phyloP scores from a whole-genome alignment of 23 tunicate species.

The Pegea sp. region DNA sequence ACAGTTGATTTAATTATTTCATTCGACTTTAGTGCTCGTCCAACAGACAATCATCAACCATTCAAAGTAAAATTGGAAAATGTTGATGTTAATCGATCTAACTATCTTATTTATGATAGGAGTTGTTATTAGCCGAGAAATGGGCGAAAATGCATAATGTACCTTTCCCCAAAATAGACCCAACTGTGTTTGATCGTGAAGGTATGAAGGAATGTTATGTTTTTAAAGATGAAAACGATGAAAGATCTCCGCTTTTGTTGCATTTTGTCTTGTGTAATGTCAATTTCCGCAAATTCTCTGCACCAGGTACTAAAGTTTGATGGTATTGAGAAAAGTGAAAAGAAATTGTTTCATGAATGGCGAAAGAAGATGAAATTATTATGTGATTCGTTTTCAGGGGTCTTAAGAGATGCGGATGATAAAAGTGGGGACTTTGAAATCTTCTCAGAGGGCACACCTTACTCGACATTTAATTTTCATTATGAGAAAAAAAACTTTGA shows the following conservation, averaged over 20 bases:
- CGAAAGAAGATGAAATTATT: not conserved
- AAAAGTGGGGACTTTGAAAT: constrained; percentile 34
- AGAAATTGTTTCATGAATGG: not conserved
- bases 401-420: constrained; percentile 23
- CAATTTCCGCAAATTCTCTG: constrained; percentile 34
- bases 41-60: constrained; percentile 28
- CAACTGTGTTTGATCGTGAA: constrained; percentile 31
- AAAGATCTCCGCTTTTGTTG: constrained; percentile 79
- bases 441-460: constrained; percentile 28
- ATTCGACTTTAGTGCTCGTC: constrained; percentile 68
- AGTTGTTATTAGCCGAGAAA: constrained; percentile 88
- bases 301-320: too few relatives aligned
- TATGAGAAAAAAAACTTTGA: constrained; percentile 66
- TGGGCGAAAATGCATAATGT: constrained; percentile 84
- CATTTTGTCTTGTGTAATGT: constrained; percentile 72
- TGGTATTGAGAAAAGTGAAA: constrained; percentile 1
- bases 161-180: constrained; percentile 86
- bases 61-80: constrained; percentile 5
- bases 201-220: constrained; percentile 92
- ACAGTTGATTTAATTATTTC: constrained; percentile 51
- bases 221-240: constrained; percentile 64
- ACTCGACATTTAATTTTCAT: constrained; percentile 74
- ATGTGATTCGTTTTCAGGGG: constrained; percentile 19
- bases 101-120: constrained; percentile 14
- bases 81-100: not conserved